Conservation (phyloP, 2,888 invertebrate genomes). For the Coelogynopora nodosa region DNA sequence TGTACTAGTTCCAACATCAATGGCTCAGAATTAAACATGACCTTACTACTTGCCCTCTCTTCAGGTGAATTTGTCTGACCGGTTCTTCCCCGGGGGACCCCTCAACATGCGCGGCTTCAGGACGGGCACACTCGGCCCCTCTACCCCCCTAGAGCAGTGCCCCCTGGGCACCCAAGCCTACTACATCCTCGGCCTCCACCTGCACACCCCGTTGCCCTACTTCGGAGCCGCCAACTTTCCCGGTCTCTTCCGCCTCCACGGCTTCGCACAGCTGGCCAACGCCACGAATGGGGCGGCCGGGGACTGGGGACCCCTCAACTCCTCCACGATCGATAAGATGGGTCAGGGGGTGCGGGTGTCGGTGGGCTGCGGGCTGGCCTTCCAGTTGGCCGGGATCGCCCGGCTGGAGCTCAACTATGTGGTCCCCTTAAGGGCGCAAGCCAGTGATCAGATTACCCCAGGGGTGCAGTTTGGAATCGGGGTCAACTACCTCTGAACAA, state of each 20-base stretch:
- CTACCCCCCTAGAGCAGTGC: not conserved
- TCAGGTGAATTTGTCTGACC: conserved; percentile 17
- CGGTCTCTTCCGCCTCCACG: conserved; percentile 30
- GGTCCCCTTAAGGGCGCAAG: conserved; percentile 66
- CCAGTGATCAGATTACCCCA: not conserved
- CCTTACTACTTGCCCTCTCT: not conserved
- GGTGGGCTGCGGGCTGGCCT: conserved; percentile 76
- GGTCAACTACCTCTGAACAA: not conserved
- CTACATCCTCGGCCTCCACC: conserved; percentile 1
- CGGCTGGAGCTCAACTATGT: conserved; percentile 91
- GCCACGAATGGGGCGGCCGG: not conserved
- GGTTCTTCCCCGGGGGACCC: conserved; percentile 33
- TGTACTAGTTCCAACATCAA: no score
- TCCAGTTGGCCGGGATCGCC: conserved; percentile 78
- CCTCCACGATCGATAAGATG: not conserved
- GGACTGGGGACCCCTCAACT: not conserved
- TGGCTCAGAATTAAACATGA: no score
- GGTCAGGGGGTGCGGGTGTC: not conserved
- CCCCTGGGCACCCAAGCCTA: conserved; percentile 19
- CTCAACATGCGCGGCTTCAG: conserved; percentile 34
- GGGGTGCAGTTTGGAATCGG: conserved; percentile 37
- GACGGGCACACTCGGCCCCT: conserved; percentile 13
- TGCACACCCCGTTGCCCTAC: conserved; percentile 3
- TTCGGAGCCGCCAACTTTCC: not conserved
- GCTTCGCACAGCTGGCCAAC: not conserved